Percentiles rank a stretch among this genome's conserved stretches.
Evolutionary conservation across 2,888 invertebrate species (phyloP).

Genomic region (Pandemis heparana): DNA sequence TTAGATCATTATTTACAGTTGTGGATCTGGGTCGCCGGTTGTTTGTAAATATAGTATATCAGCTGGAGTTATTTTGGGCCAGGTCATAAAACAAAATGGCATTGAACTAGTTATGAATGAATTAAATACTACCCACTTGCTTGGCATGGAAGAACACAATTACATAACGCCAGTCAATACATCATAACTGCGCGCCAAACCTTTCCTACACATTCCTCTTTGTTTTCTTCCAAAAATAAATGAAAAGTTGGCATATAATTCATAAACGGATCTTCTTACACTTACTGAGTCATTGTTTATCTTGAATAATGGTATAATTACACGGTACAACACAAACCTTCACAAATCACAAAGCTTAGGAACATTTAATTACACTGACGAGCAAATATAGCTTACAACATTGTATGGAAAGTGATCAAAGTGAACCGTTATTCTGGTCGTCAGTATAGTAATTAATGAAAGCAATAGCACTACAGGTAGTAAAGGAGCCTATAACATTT

Average conservation of each 20-base stretch:
- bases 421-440: too few relatives aligned
- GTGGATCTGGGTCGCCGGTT: slow-evolving; percentile 7
- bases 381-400: too few relatives aligned
- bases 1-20: background rate
- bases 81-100: slow-evolving; percentile 30
- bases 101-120: slow-evolving; percentile 42
- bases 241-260: slow-evolving; percentile 5
- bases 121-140: slow-evolving; percentile 10
- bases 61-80: slow-evolving; percentile 28
- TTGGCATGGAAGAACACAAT: slow-evolving; percentile 25
- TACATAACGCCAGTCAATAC: slow-evolving; percentile 18
- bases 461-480: too few relatives aligned
- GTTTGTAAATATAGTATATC: slow-evolving; percentile 29
- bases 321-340: background rate
- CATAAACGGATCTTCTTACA: slow-evolving; percentile 7
- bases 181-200: slow-evolving; percentile 26
- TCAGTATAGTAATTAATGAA: too few relatives aligned
- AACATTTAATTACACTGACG: background rate
- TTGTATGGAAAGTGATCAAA: too few relatives aligned
- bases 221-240: slow-evolving; percentile 33
- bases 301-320: too few relatives aligned
- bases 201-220: slow-evolving; percentile 20
- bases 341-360: background rate
- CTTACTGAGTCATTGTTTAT: background rate
- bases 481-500: background rate